Base-by-base conservation (phyloP, 2,888 invertebrate species). In the Apamea crenata region DNA sequence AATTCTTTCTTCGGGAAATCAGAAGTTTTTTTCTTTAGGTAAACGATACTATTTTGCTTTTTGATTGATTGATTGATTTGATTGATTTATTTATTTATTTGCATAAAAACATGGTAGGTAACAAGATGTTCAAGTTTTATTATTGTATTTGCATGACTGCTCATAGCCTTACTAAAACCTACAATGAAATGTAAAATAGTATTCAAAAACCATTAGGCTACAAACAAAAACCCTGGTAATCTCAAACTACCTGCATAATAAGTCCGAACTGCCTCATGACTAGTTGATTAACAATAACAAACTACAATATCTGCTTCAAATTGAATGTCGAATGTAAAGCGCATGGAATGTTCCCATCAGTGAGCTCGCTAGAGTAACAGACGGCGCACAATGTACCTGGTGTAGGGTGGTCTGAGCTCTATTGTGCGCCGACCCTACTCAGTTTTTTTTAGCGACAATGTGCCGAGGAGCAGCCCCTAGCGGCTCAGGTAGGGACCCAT, bases 401-500 rank as follows among this genome's bases (percentile, higher is more conserved):
- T 89, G 86, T 89, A 88, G 92, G 93, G 92, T 91, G 92, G 75
- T 88, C 89, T 81, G 87, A 82, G 94, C 90, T 89, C 93, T 91
- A 94, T 95, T 95, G 95, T 96, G 93, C 90, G 90, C 89, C 94
- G 96, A 95, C 96, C 96, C 96, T 96, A 93, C 93, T 93, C 94
- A 91, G 91, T 96, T 96, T 96, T 96, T 59, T 96, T 96, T 95
- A 91, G 91, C 89, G 90, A 95, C 95, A 95, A 95, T 94, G 91
- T 93, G 94, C 92, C 92, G 93, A 93, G 93, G 93, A 91, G 92
- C 94, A 93, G 93, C 94, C 95, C 95, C 93, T 93, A 90, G 92
- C 92, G 88, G 91, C 90, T 93, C 96, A 96, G 96, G 96, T 96
- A 96, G 94, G 94, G 94, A 92, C 91, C 90, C 89, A 86, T 90